Percentiles rank a stretch among this genome's conserved stretches.
Evolutionary conservation across 53 echinoderm and acorn worm genomes (phyloP).

Genomic region (Patiria pectinifera): DNA sequence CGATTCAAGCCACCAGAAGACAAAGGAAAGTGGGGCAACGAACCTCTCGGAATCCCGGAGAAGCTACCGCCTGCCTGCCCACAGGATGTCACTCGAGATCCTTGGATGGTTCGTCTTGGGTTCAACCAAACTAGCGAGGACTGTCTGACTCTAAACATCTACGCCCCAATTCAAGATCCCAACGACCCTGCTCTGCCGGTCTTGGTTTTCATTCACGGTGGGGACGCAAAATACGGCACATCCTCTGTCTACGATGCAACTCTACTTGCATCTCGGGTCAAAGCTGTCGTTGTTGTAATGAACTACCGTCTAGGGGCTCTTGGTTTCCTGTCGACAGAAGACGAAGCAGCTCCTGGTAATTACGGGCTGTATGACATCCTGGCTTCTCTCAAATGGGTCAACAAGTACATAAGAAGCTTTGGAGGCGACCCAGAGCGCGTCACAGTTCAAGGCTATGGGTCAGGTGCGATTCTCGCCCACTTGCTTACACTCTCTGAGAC

Average conservation of each 20-base stretch:
- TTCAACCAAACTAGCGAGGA: conserved; percentile 56
- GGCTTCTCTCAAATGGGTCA: conserved; percentile 74
- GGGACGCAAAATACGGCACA: conserved; percentile 18
- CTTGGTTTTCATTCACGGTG: conserved; percentile 67
- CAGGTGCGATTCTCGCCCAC: conserved; percentile 59
- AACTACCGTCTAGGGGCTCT: conserved; percentile 82
- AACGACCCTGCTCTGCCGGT: conserved; percentile 55
- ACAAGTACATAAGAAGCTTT: conserved; percentile 72
- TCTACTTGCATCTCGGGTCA: conserved; percentile 57
- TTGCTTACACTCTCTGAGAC: conserved; percentile 53
- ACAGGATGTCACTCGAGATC: conserved; percentile 21
- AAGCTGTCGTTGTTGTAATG: conserved; percentile 71
- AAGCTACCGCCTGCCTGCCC: conserved; percentile 42
- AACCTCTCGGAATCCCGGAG: conserved; percentile 48
- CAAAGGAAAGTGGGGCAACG: conserved; percentile 55
- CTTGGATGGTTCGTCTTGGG: conserved; percentile 54
- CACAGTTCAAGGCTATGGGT: conserved; percentile 66
- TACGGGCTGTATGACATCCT: conserved; percentile 74
- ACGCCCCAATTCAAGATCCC: conserved; percentile 11
- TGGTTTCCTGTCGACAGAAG: conserved; percentile 71
- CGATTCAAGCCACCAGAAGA: conserved; percentile 69
- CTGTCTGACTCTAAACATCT: conserved; percentile 76
- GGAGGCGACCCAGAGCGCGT: conserved; percentile 74
- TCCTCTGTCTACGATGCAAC: conserved; percentile 53
- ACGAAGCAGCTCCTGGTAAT: conserved; percentile 70